Evolutionary conservation across 1,140 invertebrate species (phyloP).

Genomic region (Teleopsis dalmanni): DNA sequence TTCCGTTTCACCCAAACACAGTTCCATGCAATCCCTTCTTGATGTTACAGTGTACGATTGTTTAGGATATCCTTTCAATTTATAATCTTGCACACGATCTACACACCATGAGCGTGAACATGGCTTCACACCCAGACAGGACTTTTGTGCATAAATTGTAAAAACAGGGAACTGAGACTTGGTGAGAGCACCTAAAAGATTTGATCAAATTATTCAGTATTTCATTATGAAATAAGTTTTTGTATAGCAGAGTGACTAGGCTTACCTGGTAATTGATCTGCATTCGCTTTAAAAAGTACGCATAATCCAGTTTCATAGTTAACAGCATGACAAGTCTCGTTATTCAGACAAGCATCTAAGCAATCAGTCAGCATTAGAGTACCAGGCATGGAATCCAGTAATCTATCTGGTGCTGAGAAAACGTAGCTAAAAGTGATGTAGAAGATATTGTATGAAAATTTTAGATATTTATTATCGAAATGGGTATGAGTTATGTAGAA

Average conservation of each 20-base stretch:
- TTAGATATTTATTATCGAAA: no score
- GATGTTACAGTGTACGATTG: slow-evolving; percentile 61
- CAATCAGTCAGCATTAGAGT: slow-evolving; percentile 89
- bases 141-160: slow-evolving; percentile 92
- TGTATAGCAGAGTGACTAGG: neutral
- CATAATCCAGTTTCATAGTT: slow-evolving; percentile 94
- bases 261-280: slow-evolving; percentile 78
- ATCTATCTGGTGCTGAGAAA: slow-evolving; percentile 79
- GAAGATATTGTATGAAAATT: no score
- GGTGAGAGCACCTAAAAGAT: slow-evolving; percentile 69
- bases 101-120: slow-evolving; percentile 88
- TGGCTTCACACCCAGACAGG: slow-evolving; percentile 74
- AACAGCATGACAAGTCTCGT: slow-evolving; percentile 78
- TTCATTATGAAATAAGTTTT: slow-evolving; percentile 3
- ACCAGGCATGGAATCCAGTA: slow-evolving; percentile 80
- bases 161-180: slow-evolving; percentile 91
- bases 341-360: slow-evolving; percentile 78
- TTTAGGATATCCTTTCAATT: slow-evolving; percentile 63
- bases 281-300: slow-evolving; percentile 81
- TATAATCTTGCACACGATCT: slow-evolving; percentile 79
- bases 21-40: slow-evolving; percentile 76
- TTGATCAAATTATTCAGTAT: no score
- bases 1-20: slow-evolving; percentile 77
- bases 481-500: no score
- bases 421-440: slow-evolving; percentile 62